Conservation (phyloP, 2,113 vertebrate species). For the Apaloderma vittatum region DNA sequence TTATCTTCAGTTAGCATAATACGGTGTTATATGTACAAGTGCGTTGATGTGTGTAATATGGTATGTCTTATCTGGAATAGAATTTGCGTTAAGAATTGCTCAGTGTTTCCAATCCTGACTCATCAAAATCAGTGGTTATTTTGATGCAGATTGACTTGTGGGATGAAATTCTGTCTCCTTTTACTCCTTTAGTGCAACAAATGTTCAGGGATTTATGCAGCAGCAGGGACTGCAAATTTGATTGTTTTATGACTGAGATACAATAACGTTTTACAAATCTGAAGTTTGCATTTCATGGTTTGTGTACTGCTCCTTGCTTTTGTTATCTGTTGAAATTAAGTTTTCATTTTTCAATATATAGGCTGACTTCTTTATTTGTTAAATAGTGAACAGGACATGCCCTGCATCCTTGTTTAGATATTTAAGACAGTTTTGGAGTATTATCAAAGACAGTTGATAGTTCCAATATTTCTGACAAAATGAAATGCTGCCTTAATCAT, state of each 20-base stretch:
- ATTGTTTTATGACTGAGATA: neutral
- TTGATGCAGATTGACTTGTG: neutral
- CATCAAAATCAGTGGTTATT: neutral
- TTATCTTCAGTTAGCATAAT: neutral
- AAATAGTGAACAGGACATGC: neutral
- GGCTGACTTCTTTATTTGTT: neutral
- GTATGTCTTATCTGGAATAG: neutral
- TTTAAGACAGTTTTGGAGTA: neutral
- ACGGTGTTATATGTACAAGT: neutral
- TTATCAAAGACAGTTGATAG: neutral
- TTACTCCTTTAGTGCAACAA: neutral
- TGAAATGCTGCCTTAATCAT: neutral
- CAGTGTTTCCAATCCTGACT: neutral
- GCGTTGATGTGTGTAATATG: rapidly evolving
- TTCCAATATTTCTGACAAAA: neutral
- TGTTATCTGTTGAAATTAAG: neutral
- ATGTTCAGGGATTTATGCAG: neutral
- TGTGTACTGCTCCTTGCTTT: neutral
- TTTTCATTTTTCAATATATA: neutral
- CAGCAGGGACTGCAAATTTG: neutral
- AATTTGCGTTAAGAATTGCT: neutral
- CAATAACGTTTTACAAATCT: neutral
- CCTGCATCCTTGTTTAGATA: neutral
- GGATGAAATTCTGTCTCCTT: neutral
- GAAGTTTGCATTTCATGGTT: neutral